phyloP scores from a whole-genome alignment of 2,797 vertebrate species.

The Caiman crocodilus region DNA sequence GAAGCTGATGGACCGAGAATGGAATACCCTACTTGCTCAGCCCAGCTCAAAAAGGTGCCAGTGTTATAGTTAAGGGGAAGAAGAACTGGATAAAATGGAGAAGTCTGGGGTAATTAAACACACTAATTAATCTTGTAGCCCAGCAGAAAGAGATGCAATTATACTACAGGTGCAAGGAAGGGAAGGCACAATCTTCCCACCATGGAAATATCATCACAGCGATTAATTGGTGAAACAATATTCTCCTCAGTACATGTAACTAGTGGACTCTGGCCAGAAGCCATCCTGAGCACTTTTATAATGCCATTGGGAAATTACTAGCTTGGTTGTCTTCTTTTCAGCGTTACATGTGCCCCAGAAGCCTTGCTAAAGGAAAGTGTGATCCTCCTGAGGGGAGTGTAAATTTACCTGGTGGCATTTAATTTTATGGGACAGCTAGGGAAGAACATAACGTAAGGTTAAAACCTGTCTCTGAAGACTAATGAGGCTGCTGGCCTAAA shows the following conservation, averaged over 20 bases:
- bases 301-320: neutral
- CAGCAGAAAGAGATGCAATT: too few species aligned
- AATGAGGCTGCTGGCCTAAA: neutral
- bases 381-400: neutral
- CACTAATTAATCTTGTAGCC: neutral
- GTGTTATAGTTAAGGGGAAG: neutral
- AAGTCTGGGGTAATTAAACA: neutral
- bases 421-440: neutral
- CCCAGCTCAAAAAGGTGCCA: neutral
- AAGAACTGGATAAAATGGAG: neutral
- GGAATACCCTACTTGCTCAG: neutral
- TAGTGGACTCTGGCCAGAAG: conserved; percentile 2
- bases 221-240: neutral
- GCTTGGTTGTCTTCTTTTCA: neutral
- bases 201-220: neutral
- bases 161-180: neutral
- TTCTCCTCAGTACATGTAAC: conserved; percentile 2
- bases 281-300: neutral
- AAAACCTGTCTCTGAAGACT: neutral
- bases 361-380: neutral
- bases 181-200: neutral
- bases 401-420: neutral
- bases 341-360: neutral
- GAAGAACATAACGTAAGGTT: neutral
- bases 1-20: neutral